Percentiles rank a stretch among this genome's conserved stretches.
Conservation (phyloP, 30 jellyfish, hydroid and myxozoan species). For the Euphysa ruthae region DNA sequence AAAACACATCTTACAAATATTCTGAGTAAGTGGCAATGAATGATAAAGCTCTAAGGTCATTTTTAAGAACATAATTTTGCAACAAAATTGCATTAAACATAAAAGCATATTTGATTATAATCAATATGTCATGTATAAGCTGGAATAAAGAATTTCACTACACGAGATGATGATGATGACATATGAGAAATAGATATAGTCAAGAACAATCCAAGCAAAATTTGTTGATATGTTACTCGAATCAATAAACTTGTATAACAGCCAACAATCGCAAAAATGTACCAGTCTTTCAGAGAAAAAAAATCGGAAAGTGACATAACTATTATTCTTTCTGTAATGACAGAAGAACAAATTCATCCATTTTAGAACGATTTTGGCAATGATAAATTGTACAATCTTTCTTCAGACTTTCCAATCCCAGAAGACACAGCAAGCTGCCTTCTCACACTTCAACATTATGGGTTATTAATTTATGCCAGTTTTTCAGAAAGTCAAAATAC, state of each 20-base stretch:
- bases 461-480: too few relatives aligned
- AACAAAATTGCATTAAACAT: too few relatives aligned
- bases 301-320: slow-evolving; percentile 5
- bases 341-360: slow-evolving; percentile 4
- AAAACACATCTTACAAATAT: too few relatives aligned
- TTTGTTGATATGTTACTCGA: slow-evolving; percentile 9
- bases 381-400: slow-evolving; percentile 19
- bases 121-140: too few relatives aligned
- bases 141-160: slow-evolving; percentile 26
- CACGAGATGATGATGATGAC: neutral
- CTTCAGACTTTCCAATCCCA: slow-evolving; percentile 29
- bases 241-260: neutral
- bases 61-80: too few relatives aligned
- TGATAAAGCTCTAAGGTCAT: too few relatives aligned
- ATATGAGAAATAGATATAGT: slow-evolving; percentile 33
- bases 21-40: too few relatives aligned
- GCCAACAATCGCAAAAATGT: slow-evolving; percentile 20
- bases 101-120: too few relatives aligned
- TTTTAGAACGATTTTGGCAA: neutral
- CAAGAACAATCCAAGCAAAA: slow-evolving; percentile 35
- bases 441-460: too few relatives aligned
- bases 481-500: too few relatives aligned
- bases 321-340: neutral
- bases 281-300: neutral
- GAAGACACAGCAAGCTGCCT: too few relatives aligned